Conservation (phyloP, 1,140 invertebrate species). For the Calliopsis andreniformis region DNA sequence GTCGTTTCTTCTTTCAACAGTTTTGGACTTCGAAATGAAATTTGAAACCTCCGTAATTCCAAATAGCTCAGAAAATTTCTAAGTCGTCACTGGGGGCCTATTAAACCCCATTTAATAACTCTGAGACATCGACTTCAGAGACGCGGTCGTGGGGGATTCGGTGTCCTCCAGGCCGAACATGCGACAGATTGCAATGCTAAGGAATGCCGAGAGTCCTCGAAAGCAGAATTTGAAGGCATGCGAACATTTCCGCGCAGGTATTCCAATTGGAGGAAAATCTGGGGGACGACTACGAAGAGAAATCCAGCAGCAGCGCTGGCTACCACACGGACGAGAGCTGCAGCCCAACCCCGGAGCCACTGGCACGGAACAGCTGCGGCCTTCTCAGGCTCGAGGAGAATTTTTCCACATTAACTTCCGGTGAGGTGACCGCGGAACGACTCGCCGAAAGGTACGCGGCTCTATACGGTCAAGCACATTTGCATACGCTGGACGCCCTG, state of each 20-base stretch:
- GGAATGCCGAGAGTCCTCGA: neutral
- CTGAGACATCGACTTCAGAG: no score
- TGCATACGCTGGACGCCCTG: constrained; percentile 92
- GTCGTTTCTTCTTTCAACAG: no score
- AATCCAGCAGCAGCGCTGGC: constrained; percentile 74
- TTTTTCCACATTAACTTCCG: constrained; percentile 61
- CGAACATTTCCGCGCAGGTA: constrained; percentile 20
- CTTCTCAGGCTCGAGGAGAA: constrained; percentile 29
- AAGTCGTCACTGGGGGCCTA: no score
- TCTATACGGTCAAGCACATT: constrained; percentile 91
- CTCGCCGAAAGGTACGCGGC: constrained; percentile 91
- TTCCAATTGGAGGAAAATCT: constrained; percentile 54
- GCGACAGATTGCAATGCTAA: neutral
- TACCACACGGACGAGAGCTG: constrained; percentile 77
- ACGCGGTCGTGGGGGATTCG: no score
- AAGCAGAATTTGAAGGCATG: neutral
- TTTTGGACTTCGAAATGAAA: no score
- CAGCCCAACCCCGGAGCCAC: constrained; percentile 70
- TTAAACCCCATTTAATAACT: no score
- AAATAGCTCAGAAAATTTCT: no score
- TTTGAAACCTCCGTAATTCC: no score
- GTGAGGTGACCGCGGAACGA: constrained; percentile 73
- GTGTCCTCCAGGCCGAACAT: neutral
- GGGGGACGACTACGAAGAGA: constrained; percentile 67
- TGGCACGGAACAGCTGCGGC: constrained; percentile 30